Base-by-base conservation (phyloP, 2,888 invertebrate species). In the Villa cingulata region DNA sequence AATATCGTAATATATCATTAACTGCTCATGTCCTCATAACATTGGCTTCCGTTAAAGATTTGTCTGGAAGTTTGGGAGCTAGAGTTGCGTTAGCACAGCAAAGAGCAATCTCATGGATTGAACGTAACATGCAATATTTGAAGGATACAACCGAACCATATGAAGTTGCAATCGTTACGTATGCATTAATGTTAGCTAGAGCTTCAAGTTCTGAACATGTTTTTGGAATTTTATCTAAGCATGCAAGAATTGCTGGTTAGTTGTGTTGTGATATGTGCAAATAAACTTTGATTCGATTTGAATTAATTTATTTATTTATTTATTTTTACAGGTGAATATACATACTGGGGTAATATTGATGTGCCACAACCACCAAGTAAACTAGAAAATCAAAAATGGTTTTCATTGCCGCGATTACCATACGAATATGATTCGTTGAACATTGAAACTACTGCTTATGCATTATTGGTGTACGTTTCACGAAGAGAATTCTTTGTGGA, bases 11-110 rank as follows among this genome's bases (percentile, higher is more conserved):
- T 62, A 83, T 95, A 23, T 86, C 90, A 2, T 72, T 96, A 18
- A 96, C 96, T 0, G 92, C 96, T 0, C 92, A 95, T 62, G 91
- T 94, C 0, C 73, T 96, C 9, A 89, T 95, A 54, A 86, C 89
- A 1, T 68, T 96, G 56, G 83, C 86, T 49, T 77, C 80, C 0
- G 87, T 89, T 0, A 87, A 86, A 65, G 89, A 90, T 68, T 71
- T 91, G 18, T 71, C 79, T 0, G 80, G 80, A 63, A 81, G 81
- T 0, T 65, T 90, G 29, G 85, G 85, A 45, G 78, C 86, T 0
- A 76, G 79, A 58, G 86, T 89, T 27, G 77, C 83, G 1, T 74
- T 81, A 10, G 86, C 88, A 0, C 81, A 86, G 53, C 80, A 78
- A 54, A 77, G 79, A 53, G 91, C 85, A 6, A 74, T 86, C 23